Conservation (phyloP, 2,888 invertebrate species). For the Rutpela maculata region DNA sequence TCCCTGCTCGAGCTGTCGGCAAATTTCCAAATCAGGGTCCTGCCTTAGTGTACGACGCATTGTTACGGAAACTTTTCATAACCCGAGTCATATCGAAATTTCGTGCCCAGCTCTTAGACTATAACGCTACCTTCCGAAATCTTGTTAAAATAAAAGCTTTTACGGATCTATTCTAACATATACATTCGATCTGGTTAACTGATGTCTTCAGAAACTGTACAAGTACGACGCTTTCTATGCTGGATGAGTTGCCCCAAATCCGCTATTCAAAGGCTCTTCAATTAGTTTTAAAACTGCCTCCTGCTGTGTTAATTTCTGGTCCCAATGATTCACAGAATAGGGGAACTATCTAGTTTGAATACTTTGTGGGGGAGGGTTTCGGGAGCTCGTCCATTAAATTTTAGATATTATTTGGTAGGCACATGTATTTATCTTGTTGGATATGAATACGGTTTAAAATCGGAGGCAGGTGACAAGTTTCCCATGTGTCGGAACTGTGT, state of each 20-base stretch:
- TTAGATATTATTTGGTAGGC: too few species aligned
- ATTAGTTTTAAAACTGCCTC: conserved; percentile 1
- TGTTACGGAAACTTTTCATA: too few species aligned
- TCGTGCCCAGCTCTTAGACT: too few species aligned
- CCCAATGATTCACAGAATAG: not conserved
- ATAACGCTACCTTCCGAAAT: not conserved
- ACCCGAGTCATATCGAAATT: too few species aligned
- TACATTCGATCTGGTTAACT: not conserved
- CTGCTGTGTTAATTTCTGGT: conserved; percentile 7
- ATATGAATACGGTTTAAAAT: too few species aligned
- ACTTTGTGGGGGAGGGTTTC: not conserved
- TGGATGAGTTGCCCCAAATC: not conserved
- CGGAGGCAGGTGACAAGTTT: too few species aligned
- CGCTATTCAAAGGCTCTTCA: not conserved
- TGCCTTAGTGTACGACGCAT: too few species aligned
- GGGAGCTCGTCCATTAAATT: too few species aligned
- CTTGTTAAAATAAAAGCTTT: conserved; percentile 4
- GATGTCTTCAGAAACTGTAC: conserved; percentile 7
- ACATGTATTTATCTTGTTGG: too few species aligned
- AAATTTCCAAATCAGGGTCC: too few species aligned
- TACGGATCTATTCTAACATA: not conserved
- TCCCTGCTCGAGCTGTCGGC: too few species aligned
- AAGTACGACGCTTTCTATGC: not conserved
- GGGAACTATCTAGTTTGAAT: not conserved
- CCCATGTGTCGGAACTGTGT: too few species aligned